Evolutionary conservation across 1,140 invertebrate genomes (phyloP).

Genomic region (Antheraea pernyi): DNA sequence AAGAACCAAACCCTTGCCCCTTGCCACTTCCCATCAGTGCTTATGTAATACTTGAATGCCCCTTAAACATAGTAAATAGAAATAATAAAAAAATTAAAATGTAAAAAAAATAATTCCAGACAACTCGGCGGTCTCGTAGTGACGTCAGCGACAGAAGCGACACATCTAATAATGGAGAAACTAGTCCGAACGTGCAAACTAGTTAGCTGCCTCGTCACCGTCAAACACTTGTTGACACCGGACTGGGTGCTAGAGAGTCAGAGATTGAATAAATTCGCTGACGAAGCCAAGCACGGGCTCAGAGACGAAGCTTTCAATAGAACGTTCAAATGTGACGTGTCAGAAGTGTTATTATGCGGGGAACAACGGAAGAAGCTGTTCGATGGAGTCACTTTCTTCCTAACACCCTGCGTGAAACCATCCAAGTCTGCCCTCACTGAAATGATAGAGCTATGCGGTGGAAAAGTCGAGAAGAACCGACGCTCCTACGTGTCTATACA

Average conservation of each 20-base stretch:
- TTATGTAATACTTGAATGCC: too few species aligned
- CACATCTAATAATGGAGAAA: conserved; percentile 91
- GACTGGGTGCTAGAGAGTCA: conserved; percentile 92
- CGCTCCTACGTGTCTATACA: conserved; percentile 87
- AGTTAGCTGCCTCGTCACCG: conserved; percentile 90
- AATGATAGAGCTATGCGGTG: conserved; percentile 93
- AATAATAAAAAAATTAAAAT: background rate
- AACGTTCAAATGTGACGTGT: conserved; percentile 87
- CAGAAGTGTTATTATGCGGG: conserved; percentile 82
- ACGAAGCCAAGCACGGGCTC: conserved; percentile 85
- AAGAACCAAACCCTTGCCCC: too few species aligned
- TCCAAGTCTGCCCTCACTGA: conserved; percentile 84
- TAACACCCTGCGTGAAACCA: conserved; percentile 93
- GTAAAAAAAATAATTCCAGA: conserved; percentile 77
- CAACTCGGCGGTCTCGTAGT: conserved; percentile 90
- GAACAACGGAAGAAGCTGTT: conserved; percentile 79
- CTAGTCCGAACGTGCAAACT: conserved; percentile 92
- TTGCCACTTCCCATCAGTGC: too few species aligned
- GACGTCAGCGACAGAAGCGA: conserved; percentile 85
- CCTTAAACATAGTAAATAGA: too few species aligned
- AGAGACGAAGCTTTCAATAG: conserved; percentile 89
- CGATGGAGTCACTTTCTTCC: conserved; percentile 90
- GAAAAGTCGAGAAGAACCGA: conserved; percentile 88
- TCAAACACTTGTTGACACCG: conserved; percentile 89
- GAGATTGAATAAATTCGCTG: conserved; percentile 87